Conservation (phyloP, 2,888 invertebrate species). For the Luffia ferchaultella region DNA sequence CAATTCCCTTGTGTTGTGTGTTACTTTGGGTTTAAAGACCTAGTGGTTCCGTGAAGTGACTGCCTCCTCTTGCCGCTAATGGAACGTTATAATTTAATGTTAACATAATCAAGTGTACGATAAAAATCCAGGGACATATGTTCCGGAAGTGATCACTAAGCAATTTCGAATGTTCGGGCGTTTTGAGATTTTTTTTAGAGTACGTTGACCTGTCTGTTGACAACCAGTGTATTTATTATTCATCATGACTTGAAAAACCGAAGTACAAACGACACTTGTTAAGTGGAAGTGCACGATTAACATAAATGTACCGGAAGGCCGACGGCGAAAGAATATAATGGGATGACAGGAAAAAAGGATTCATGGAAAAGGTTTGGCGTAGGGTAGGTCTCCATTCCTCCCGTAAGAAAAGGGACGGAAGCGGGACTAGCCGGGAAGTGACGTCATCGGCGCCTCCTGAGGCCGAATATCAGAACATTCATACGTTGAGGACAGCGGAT, state of each 20-base stretch:
- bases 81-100: no score
- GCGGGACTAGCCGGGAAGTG: slow-evolving; percentile 55
- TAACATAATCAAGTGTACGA: not conserved
- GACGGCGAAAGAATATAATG: slow-evolving; percentile 28
- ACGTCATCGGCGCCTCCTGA: slow-evolving; percentile 43
- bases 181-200: no score
- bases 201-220: not conserved
- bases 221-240: not conserved
- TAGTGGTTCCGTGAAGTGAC: no score
- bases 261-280: no score
- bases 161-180: not conserved
- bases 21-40: no score
- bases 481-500: slow-evolving; percentile 59
- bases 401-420: slow-evolving; percentile 65
- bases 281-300: not conserved
- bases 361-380: slow-evolving; percentile 67
- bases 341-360: slow-evolving; percentile 59
- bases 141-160: not conserved
- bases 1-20: no score
- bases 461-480: slow-evolving; percentile 60
- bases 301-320: not conserved
- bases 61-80: no score
- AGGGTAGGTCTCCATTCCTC: slow-evolving; percentile 66
- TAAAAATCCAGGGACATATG: not conserved
- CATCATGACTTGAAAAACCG: no score